Base-by-base conservation (phyloP, 2,888 invertebrate genomes). In the Pedicia rivosa region DNA sequence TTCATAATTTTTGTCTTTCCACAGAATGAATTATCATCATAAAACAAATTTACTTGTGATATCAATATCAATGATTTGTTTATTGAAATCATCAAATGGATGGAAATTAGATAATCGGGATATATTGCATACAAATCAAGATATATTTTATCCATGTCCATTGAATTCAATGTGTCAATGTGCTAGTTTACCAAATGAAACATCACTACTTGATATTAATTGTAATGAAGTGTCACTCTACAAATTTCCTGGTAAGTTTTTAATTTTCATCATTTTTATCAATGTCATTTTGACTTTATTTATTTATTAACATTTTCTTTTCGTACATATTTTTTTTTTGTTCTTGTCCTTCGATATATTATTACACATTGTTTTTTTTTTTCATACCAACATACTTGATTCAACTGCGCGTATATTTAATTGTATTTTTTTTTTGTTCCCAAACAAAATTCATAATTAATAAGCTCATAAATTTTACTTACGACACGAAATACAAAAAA, bases 151-250 rank as follows among this genome's bases (percentile, higher is more conserved):
- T 43, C 52, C 59, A 33, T 62, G 62, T 47, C 58, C 59, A 25
- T 48, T 62, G 40, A 61, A 62, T 45, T 57, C 58, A 41, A 59
- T 62, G 59, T 62, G 62, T 47, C 59, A 61, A 49, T 62, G 62
- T 49, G 56, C 57, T 17, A 59, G 58, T 5, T 44, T 61, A 48
- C 59, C 62, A 41, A 62, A 62, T 47, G 61, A 61, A 49, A 60
- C 62, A 45, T 59, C 57, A 31, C 48, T 60, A 50, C 55, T 61
- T 52, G 59, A 60, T 52, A 61, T 62, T 49, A 61, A 58, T 54
- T 62, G 62, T 52, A 60, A 60, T 48, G 59, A 60, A 46, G 61
- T 62, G 50, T 53, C 56, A 42, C 50, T 62, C 36, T 62, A 59
- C 50, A 62, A 62, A 52, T 60, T 60, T 56, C 62, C 62, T 50